phyloP scores from a whole-genome alignment of 23 tunicate genomes.

The Halocynthia roretzi region DNA sequence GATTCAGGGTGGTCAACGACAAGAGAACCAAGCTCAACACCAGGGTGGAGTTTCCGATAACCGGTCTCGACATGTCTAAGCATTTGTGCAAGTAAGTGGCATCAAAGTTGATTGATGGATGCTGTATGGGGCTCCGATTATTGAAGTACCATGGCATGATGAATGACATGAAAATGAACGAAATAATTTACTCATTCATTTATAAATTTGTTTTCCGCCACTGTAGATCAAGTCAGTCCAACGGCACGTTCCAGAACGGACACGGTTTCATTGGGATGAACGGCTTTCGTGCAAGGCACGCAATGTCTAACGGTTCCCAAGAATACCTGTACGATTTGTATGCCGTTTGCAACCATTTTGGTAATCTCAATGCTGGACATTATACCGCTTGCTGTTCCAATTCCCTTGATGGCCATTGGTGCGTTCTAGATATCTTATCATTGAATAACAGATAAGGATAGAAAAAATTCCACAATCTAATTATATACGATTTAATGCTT shows the following conservation, averaged over 20 bases:
- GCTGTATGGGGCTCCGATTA: no score
- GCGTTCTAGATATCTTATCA: no score
- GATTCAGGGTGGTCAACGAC: constrained; percentile 59
- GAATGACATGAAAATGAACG: no score
- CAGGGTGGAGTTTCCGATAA: constrained; percentile 77
- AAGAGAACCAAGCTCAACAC: constrained; percentile 58
- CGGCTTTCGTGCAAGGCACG: neutral
- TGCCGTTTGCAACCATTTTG: constrained; percentile 87
- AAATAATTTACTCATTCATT: no score
- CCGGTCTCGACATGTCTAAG: constrained; percentile 63
- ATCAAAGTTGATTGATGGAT: no score
- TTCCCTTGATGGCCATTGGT: constrained; percentile 85
- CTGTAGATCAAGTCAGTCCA: no score
- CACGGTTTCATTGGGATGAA: neutral
- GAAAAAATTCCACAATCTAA: no score
- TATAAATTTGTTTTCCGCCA: no score
- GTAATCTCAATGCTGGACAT: constrained; percentile 82
- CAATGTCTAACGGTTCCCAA: neutral
- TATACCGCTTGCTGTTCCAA: constrained; percentile 85
- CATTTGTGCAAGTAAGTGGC: constrained; percentile 38
- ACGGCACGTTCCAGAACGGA: neutral
- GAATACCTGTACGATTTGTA: constrained; percentile 73
- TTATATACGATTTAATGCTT: neutral
- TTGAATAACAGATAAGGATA: no score
- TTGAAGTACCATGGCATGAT: no score